Evolutionary conservation across 2,888 invertebrate genomes (phyloP), one percentile per base, ranked within the genome.

Genomic region (Lycaena phlaeas): DNA sequence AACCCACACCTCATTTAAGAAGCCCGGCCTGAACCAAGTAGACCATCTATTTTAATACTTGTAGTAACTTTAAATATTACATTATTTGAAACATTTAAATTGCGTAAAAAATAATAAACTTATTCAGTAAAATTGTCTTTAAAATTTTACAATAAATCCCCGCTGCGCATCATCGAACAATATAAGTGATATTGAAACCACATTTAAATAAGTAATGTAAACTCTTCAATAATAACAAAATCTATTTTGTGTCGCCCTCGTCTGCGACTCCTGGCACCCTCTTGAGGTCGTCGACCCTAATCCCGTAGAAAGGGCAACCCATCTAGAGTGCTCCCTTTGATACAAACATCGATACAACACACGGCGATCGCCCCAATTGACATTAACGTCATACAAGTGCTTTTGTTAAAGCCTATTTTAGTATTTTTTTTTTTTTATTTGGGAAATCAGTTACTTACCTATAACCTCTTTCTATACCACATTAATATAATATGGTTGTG

Each of bases 281-380:
- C 52, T 46, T 43, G 44, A 46, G 52, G 48, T 50, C 52, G 43
- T 52, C 49, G 52, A 52, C 52, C 50, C 50, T 46, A 44, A 52
- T 50, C 44, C 46, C 44, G 50, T 47, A 50, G 48, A 43, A 44
- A 50, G 51, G 50, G 48, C 45, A 48, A 50, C 44, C 34, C 46
- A 43, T 41, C 39, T 40, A 39, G 15, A 14, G 42, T 48, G 44
- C 44, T 45, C 48, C 51, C 50, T 50, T 50, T 45, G 45, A 47
- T 48, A 52, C 45, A 50, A 52, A 52, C 43, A 47, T 34, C 34
- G 41, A 44, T 41, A 44, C 45, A 45, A 48, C 48, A 49, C 38
- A 44, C 41, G 36, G 27, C 29, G 11, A 34, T 22, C 22, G 22
- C 9, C 22, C 22, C 22, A 22, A 22, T 22, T 22, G 22, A 22